These are phyloP conservation scores for Telmatherina bonti DNA, from an alignment of 2,797 vertebrate genomes.

Conservation along the genomic window DNA sequence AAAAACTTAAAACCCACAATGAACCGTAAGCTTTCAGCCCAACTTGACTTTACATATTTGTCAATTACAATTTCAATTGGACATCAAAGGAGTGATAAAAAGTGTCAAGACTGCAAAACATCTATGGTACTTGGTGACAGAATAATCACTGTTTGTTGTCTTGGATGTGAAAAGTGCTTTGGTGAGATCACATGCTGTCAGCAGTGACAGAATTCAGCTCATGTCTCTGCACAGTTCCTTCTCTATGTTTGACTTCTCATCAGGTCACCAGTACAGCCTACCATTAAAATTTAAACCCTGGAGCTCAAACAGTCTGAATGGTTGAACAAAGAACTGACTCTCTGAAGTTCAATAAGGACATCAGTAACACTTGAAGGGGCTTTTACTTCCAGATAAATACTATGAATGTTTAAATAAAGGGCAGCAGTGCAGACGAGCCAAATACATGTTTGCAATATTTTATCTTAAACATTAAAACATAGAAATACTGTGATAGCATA, in stretches of 20 bases:
- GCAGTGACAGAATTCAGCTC: slow-evolving; percentile 51
- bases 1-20: slow-evolving; percentile 15
- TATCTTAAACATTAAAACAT: neutral
- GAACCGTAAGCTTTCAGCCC: slow-evolving; percentile 3
- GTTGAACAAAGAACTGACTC: slow-evolving; percentile 50
- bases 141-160: slow-evolving; percentile 50
- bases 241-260: slow-evolving; percentile 47
- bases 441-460: neutral
- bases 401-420: neutral
- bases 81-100: slow-evolving; percentile 19
- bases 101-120: slow-evolving; percentile 25
- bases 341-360: slow-evolving; percentile 28
- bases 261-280: slow-evolving; percentile 33
- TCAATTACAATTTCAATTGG: slow-evolving; percentile 20
- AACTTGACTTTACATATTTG: slow-evolving; percentile 11
- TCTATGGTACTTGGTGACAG: slow-evolving; percentile 25
- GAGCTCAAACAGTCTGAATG: slow-evolving; percentile 28
- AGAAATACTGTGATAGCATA: neutral
- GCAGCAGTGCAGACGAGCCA: too few relatives aligned
- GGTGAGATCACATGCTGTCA: slow-evolving; percentile 64
- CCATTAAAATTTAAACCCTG: slow-evolving; percentile 32
- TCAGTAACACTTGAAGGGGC: slow-evolving; percentile 19
- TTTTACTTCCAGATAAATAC: slow-evolving; percentile 4
- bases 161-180: slow-evolving; percentile 53
- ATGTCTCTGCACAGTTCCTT: slow-evolving; percentile 59